phyloP scores from a whole-genome alignment of 2,113 vertebrate species.

The Brachypodius melanocephalos region DNA sequence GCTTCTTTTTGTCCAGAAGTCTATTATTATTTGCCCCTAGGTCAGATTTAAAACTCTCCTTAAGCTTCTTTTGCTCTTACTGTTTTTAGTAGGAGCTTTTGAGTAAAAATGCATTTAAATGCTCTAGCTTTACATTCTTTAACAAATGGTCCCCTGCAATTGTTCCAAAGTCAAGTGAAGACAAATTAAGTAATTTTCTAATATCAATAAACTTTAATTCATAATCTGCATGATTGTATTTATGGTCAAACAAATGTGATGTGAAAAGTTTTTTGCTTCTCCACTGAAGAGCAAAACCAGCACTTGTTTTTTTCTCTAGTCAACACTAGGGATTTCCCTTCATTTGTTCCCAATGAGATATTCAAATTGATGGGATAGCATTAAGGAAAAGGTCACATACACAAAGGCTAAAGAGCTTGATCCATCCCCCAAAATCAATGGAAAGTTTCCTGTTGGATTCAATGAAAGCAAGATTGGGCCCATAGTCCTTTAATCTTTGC shows the following conservation, averaged over 20 bases:
- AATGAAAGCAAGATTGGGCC: background rate
- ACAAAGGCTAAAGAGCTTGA: background rate
- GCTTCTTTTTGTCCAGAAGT: background rate
- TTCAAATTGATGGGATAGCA: background rate
- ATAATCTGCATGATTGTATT: background rate
- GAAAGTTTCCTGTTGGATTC: background rate
- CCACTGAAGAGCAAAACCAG: background rate
- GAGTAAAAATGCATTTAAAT: background rate
- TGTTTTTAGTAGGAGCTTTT: background rate
- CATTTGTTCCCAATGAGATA: background rate
- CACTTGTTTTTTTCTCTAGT: background rate
- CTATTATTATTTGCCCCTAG: background rate
- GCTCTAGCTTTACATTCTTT: background rate
- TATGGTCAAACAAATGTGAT: background rate
- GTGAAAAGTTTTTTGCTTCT: background rate
- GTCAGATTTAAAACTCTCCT: background rate
- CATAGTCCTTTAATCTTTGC: background rate
- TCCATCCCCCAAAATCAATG: background rate
- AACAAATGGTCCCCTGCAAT: accelerated
- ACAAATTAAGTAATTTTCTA: background rate
- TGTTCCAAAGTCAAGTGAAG: background rate
- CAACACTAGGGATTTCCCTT: background rate
- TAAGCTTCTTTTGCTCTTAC: background rate
- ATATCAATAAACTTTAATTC: background rate
- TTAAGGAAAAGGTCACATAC: background rate